Evolutionary conservation across 2,797 vertebrate species (phyloP).

Genomic region (Parotocinclus haroldoi): DNA sequence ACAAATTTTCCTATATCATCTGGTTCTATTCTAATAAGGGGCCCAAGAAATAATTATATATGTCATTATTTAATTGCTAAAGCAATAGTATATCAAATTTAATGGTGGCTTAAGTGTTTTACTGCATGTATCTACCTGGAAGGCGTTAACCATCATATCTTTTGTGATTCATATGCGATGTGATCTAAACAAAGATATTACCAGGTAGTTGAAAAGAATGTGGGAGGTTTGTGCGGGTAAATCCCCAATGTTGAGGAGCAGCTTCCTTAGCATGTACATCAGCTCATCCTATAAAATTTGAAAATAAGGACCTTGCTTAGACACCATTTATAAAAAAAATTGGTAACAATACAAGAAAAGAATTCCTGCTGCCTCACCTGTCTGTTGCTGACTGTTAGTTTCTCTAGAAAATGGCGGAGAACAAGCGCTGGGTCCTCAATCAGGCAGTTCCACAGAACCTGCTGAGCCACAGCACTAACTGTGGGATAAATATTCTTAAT

Average conservation of each 20-base stretch:
- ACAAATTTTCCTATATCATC: too few species aligned
- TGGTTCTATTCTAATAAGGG: too few species aligned
- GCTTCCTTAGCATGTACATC: slow-evolving; percentile 97
- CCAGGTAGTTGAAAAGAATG: slow-evolving; percentile 98
- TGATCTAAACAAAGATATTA: slow-evolving; percentile 57
- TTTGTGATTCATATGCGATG: too few species aligned
- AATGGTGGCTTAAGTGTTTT: too few species aligned
- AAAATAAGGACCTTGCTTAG: not conserved
- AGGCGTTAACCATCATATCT: too few species aligned
- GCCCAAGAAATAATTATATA: too few species aligned
- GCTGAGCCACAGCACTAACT: slow-evolving; percentile 97
- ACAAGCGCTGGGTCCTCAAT: slow-evolving; percentile 98
- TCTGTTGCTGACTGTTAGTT: slow-evolving; percentile 95
- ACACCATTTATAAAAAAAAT: not conserved
- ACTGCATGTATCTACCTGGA: too few species aligned
- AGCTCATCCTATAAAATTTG: slow-evolving; percentile 82
- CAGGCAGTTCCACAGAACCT: slow-evolving; percentile 97
- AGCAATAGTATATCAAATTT: too few species aligned
- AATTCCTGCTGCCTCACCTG: slow-evolving; percentile 71
- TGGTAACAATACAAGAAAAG: not conserved
- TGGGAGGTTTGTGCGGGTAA: slow-evolving; percentile 98
- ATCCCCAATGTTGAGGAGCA: slow-evolving; percentile 94
- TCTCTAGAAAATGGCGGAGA: slow-evolving; percentile 94
- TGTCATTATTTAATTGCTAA: too few species aligned
- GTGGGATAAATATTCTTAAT: not conserved